A percentile compares a stretch with the other conserved stretches of the same genome.
Conservation (phyloP, 2,888 invertebrate species). For the Sinodicranocentrus sp. region DNA sequence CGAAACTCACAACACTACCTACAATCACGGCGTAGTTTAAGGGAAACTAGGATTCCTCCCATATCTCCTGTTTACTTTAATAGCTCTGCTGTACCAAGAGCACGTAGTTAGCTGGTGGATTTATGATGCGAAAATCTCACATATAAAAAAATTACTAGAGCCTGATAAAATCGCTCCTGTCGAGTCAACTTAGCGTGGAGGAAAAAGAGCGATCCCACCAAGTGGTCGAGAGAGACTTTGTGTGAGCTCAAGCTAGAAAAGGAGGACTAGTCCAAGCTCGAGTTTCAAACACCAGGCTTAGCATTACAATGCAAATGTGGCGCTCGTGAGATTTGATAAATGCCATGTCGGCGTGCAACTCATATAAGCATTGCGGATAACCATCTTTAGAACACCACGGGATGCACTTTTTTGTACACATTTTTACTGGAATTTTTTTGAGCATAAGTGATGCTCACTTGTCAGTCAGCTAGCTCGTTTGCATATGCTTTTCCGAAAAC, state of each 20-base stretch:
- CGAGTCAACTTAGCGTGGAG: slow-evolving; percentile 40
- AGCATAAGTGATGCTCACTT: slow-evolving; percentile 34
- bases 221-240: no score
- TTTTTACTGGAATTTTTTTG: slow-evolving; percentile 30
- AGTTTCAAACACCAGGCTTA: no score
- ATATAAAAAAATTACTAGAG: slow-evolving; percentile 38
- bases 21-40: no score
- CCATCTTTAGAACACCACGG: slow-evolving; percentile 43
- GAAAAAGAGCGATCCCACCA: slow-evolving; percentile 10
- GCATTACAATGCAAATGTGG: slow-evolving; percentile 13
- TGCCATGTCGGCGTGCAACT: slow-evolving; percentile 58
- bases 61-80: slow-evolving; percentile 9
- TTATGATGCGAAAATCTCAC: slow-evolving; percentile 63
- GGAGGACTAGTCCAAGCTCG: no score
- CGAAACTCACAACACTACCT: no score
- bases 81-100: slow-evolving; percentile 5
- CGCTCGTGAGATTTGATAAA: slow-evolving; percentile 46
- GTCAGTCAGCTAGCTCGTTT: slow-evolving; percentile 52
- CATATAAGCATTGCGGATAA: slow-evolving; percentile 42
- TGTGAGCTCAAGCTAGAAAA: not conserved
- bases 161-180: slow-evolving; percentile 64
- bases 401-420: slow-evolving; percentile 20
- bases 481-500: no score
- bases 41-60: not conserved
- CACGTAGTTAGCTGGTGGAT: slow-evolving; percentile 52